Percentiles rank a stretch among this genome's conserved stretches.
These are phyloP conservation scores for Puma concolor DNA, from an alignment of 2,113 vertebrate species.

Conservation along the genomic window DNA sequence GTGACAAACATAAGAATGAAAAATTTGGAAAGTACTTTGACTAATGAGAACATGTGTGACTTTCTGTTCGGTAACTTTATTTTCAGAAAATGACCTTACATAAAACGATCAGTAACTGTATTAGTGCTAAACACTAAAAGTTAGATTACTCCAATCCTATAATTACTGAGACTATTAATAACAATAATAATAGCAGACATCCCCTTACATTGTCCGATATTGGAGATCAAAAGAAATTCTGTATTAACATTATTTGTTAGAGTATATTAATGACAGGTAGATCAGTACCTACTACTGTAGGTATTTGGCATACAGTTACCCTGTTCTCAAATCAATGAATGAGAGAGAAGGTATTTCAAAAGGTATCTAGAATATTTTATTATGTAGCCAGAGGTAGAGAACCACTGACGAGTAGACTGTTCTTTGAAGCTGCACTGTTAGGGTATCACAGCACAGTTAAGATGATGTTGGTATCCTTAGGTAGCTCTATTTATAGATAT, in stretches of 20 bases:
- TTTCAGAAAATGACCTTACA: not conserved
- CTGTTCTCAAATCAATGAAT: not conserved
- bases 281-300: not conserved
- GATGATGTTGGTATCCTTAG: not conserved
- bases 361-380: not conserved
- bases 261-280: not conserved
- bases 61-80: not conserved
- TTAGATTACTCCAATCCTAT: not conserved
- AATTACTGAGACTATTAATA: not conserved
- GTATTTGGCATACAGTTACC: not conserved
- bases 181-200: not conserved
- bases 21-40: not conserved
- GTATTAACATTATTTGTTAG: not conserved
- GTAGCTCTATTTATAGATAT: not conserved
- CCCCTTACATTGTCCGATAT: not conserved
- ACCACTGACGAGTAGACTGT: not conserved
- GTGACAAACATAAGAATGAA: not conserved
- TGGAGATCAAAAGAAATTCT: not conserved
- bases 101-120: not conserved
- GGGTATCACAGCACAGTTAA: too few relatives aligned
- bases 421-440: not conserved
- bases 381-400: not conserved
- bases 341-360: not conserved
- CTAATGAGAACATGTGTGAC: not conserved
- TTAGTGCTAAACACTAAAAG: not conserved